These are phyloP conservation scores for Acrobeloides nanus DNA, from an alignment of 2,888 invertebrate genomes.

Conservation along the genomic window DNA sequence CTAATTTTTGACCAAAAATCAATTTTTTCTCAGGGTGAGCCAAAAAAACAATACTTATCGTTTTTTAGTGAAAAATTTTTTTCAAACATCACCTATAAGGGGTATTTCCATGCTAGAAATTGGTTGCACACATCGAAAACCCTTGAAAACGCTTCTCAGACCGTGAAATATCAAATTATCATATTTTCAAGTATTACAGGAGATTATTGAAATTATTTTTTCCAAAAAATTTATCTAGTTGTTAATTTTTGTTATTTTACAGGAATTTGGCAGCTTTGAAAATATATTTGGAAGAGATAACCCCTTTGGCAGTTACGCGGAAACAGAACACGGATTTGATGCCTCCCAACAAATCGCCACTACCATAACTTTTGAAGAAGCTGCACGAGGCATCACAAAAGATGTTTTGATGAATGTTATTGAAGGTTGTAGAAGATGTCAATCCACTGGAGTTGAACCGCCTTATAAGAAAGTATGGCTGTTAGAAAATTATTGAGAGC, in stretches of 20 bases:
- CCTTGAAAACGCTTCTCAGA: no score
- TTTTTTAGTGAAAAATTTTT: no score
- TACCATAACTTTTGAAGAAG: constrained; percentile 81
- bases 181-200: no score
- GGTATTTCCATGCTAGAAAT: no score
- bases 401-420: constrained; percentile 82
- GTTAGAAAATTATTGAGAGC: no score
- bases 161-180: no score
- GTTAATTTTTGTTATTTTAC: no score
- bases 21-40: constrained; percentile 4
- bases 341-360: constrained; percentile 60
- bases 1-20: no score
- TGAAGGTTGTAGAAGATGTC: constrained; percentile 82
- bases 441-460: constrained; percentile 74
- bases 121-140: no score
- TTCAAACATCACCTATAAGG: no score
- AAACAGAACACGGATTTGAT: constrained; percentile 37
- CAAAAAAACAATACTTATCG: no score
- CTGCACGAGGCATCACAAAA: constrained; percentile 89
- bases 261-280: constrained; percentile 15
- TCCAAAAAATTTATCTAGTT: constrained; percentile 21
- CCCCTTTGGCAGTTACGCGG: constrained; percentile 36
- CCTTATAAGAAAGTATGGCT: constrained; percentile 80
- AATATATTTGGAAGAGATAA: constrained; percentile 67
- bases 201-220: no score